A percentile compares a stretch with the other conserved stretches of the same genome.
phyloP scores from a whole-genome alignment of 2,888 invertebrate species.

The Meteorus cinctellus region DNA sequence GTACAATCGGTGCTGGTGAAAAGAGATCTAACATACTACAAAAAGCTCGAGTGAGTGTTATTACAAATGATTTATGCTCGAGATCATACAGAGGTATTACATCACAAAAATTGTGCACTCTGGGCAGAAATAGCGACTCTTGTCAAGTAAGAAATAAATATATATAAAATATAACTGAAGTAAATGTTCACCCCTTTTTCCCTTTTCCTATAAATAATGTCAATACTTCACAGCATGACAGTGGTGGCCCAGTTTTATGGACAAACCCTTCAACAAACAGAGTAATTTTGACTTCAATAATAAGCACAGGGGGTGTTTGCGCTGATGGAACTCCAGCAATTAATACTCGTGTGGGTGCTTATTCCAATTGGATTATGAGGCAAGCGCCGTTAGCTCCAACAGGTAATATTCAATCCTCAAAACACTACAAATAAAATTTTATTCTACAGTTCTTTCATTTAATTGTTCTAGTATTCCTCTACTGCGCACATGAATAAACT shows the following conservation, averaged over 20 bases:
- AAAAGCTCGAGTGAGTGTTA: constrained; percentile 75
- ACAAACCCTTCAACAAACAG: constrained; percentile 69
- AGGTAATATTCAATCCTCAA: background rate
- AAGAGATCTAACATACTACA: constrained; percentile 74
- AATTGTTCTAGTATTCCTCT: no score
- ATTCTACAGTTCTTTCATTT: no score
- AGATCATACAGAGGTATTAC: constrained; percentile 51
- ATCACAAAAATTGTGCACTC: constrained; percentile 75
- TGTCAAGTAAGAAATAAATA: constrained; percentile 75
- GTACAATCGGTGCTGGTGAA: constrained; percentile 75
- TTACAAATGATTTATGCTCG: constrained; percentile 73
- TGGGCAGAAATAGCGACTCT: constrained; percentile 75
- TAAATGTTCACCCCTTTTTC: no score
- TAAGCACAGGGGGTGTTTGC: constrained; percentile 77
- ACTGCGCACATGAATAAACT: no score
- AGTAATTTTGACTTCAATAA: constrained; percentile 73
- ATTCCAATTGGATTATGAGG: constrained; percentile 76
- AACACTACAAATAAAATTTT: no score
- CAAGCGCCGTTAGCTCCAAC: constrained; percentile 3
- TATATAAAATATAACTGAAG: no score
- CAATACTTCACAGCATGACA: constrained; percentile 58
- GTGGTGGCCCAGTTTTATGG: constrained; percentile 78
- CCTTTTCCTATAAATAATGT: no score
- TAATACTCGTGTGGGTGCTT: constrained; percentile 76
- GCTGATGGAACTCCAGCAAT: constrained; percentile 74